phyloP scores from a whole-genome alignment of 1,140 invertebrate genomes.

The Drosophila elegans region DNA sequence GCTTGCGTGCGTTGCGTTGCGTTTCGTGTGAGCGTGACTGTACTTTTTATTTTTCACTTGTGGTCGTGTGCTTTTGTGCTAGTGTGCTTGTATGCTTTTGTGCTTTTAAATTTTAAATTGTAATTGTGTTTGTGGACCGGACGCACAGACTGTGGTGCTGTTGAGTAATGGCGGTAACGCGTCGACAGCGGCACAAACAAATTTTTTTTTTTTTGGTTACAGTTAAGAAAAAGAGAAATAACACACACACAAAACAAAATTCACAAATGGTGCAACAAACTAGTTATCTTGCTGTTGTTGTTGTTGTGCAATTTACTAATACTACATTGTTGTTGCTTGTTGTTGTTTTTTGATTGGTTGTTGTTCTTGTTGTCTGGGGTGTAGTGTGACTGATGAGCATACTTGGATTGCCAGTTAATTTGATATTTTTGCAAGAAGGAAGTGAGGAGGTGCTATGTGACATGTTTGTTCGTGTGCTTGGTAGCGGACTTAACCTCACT shows the following conservation, averaged over 20 bases:
- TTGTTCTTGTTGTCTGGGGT: constrained; percentile 22
- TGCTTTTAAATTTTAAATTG: constrained; percentile 23
- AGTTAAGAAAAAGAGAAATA: constrained; percentile 52
- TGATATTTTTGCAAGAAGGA: constrained; percentile 4
- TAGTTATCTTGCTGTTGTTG: constrained; percentile 48
- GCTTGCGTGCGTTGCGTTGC: constrained; percentile 40
- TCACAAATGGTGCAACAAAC: constrained; percentile 57
- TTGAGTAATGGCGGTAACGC: constrained; percentile 42
- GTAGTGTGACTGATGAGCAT: constrained; percentile 37
- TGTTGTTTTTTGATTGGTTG: constrained; percentile 16
- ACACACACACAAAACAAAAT: constrained; percentile 62
- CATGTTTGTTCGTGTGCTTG: constrained; percentile 22
- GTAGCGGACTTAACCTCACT: constrained; percentile 26
- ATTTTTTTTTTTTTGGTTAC: constrained; percentile 37
- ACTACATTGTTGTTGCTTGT: constrained; percentile 42
- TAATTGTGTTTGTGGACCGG: constrained; percentile 34
- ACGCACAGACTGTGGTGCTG: constrained; percentile 45
- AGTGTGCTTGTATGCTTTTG: constrained; percentile 16
- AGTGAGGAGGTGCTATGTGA: constrained; percentile 29
- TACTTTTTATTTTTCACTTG: constrained; percentile 22
- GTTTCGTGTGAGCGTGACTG: constrained; percentile 33
- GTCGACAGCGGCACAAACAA: constrained; percentile 51
- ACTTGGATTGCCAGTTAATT: constrained; percentile 47
- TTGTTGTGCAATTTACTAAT: constrained; percentile 57
- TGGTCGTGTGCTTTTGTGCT: constrained; percentile 19